Conservation (phyloP, 2,888 invertebrate species). For the Chloroclystis v-ata region DNA sequence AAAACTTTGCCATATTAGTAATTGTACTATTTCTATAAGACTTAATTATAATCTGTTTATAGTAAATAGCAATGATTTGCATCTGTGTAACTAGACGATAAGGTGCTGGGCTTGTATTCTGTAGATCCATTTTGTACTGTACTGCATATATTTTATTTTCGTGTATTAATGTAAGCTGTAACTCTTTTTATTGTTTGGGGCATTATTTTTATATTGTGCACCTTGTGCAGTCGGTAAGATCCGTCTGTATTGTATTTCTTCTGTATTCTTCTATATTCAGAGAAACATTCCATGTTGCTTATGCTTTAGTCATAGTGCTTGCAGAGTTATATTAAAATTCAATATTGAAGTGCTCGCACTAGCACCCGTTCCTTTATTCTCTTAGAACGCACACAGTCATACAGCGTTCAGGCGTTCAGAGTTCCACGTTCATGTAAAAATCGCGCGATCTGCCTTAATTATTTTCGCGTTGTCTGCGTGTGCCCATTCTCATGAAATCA, state of each 20-base stretch:
- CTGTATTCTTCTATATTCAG: constrained; percentile 39
- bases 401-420: too few relatives aligned
- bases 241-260: constrained; percentile 15
- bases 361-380: too few relatives aligned
- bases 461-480: too few relatives aligned
- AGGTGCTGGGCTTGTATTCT: constrained; percentile 76
- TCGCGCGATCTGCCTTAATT: too few relatives aligned
- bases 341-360: too few relatives aligned
- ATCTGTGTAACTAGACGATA: constrained; percentile 71
- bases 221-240: constrained; percentile 3
- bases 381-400: too few relatives aligned
- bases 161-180: constrained; percentile 62
- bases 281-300: constrained; percentile 72
- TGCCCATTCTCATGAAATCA: constrained; percentile 42
- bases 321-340: too few relatives aligned
- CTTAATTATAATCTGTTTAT: constrained; percentile 64
- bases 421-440: too few relatives aligned
- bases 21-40: constrained; percentile 73
- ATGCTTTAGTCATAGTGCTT: constrained; percentile 16
- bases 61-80: constrained; percentile 58
- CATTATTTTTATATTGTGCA: constrained; percentile 48
- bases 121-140: constrained; percentile 55
- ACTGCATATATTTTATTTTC: constrained; percentile 61
- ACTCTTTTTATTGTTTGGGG: constrained; percentile 69
- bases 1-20: constrained; percentile 79